Percentiles rank a stretch among this genome's conserved stretches.
Conservation (phyloP, 1,140 invertebrate species). For the Dendroctonus ponderosae region DNA sequence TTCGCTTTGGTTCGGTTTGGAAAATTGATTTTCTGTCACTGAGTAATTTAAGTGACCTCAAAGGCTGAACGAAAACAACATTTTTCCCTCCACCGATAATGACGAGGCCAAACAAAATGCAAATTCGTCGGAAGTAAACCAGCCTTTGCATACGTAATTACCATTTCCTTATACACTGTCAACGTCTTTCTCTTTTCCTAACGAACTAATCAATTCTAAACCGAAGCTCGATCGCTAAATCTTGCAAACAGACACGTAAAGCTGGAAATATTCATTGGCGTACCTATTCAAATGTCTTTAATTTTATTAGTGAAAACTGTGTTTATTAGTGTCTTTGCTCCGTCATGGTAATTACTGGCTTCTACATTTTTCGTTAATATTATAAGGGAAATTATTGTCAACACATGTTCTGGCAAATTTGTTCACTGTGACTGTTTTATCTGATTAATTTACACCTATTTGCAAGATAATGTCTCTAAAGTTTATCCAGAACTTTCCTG, state of each 20-base stretch:
- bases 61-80: constrained; percentile 17
- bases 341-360: too few species aligned
- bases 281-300: not conserved
- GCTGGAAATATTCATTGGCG: constrained; percentile 8
- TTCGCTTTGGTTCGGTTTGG: too few species aligned
- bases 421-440: too few species aligned
- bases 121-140: constrained; percentile 30
- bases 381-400: too few species aligned
- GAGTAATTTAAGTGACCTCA: constrained; percentile 14
- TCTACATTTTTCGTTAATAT: too few species aligned
- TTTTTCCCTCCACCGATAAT: constrained; percentile 24
- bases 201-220: constrained; percentile 38
- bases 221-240: constrained; percentile 23
- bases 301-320: not conserved
- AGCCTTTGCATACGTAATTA: constrained; percentile 35
- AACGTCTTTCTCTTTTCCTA: constrained; percentile 35
- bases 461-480: too few species aligned
- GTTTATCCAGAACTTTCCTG: too few species aligned
- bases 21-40: too few species aligned
- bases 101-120: constrained; percentile 32
- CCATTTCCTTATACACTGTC: constrained; percentile 34
- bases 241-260: constrained; percentile 13
- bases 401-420: too few species aligned
- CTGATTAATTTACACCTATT: too few species aligned
- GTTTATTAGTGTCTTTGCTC: not conserved